phyloP scores from a whole-genome alignment of 2,888 invertebrate species.

The Rotaria macrura region DNA sequence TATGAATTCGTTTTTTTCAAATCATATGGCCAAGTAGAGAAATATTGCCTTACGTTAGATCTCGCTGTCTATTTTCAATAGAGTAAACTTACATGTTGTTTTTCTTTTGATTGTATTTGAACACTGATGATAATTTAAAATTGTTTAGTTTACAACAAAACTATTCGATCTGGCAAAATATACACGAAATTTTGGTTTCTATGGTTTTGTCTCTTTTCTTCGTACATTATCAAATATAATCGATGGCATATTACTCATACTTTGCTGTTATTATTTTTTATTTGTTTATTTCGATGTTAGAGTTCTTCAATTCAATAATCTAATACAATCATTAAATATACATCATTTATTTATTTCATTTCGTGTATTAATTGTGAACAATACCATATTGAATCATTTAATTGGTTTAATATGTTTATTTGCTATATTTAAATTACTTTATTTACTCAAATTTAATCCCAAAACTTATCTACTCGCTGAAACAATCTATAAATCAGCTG shows the following conservation, averaged over 20 bases:
- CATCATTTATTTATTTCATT: neutral
- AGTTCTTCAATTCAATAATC: neutral
- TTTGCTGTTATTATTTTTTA: conserved; percentile 22
- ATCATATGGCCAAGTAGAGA: too few relatives aligned
- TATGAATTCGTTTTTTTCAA: too few relatives aligned
- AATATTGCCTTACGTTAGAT: too few relatives aligned
- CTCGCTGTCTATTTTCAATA: too few relatives aligned
- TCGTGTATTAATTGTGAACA: neutral
- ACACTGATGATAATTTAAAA: neutral
- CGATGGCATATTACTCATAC: neutral
- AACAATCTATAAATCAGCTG: neutral
- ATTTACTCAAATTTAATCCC: neutral
- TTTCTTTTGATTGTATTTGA: too few relatives aligned
- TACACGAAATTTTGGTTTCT: conserved; percentile 7
- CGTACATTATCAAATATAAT: conserved; percentile 12
- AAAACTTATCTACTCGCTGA: conserved; percentile 6
- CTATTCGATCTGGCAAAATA: neutral
- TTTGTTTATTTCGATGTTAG: neutral
- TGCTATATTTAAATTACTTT: conserved; percentile 5
- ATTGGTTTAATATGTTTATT: conserved; percentile 10
- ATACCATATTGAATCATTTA: neutral
- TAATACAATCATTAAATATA: neutral
- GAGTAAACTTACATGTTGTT: too few relatives aligned
- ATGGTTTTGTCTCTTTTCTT: neutral
- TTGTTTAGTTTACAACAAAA: neutral